Percentiles rank a stretch among this genome's conserved stretches.
phyloP scores from a whole-genome alignment of 1,140 invertebrate genomes.

The Drosophila leontia region DNA sequence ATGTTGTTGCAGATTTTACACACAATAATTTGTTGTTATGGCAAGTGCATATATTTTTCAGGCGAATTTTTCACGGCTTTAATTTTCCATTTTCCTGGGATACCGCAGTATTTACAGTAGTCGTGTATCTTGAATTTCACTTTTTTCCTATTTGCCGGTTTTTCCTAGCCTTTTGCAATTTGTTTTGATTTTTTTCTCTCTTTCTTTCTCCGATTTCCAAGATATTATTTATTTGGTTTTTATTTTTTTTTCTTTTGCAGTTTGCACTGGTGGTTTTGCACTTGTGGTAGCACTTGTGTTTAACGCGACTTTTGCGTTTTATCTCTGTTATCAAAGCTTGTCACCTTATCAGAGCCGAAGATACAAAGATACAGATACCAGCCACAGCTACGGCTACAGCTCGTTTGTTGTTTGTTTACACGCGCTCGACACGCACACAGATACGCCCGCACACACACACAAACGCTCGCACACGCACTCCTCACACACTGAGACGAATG shows the following conservation, averaged over 20 bases:
- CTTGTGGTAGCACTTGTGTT: slow-evolving; percentile 46
- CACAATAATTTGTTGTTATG: slow-evolving; percentile 28
- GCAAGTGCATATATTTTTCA: slow-evolving; percentile 12
- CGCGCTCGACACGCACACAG: slow-evolving; percentile 27
- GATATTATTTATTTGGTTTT: slow-evolving; percentile 1
- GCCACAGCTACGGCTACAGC: slow-evolving; percentile 12
- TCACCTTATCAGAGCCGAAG: slow-evolving; percentile 56
- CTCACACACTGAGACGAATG: slow-evolving; percentile 17
- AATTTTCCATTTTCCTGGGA: slow-evolving; percentile 21
- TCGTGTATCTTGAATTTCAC: slow-evolving; percentile 43
- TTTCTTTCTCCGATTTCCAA: slow-evolving; percentile 1
- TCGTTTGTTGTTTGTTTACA: slow-evolving; percentile 45
- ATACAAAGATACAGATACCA: slow-evolving; percentile 27
- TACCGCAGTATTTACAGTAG: slow-evolving; percentile 39
- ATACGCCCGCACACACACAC: slow-evolving; percentile 16
- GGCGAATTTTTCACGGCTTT: slow-evolving; percentile 28
- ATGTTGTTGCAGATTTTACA: slow-evolving; percentile 6
- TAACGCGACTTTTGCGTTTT: slow-evolving; percentile 24
- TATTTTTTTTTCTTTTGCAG: slow-evolving; percentile 7
- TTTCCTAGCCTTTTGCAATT: slow-evolving; percentile 18
- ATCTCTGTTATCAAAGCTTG: slow-evolving; percentile 44
- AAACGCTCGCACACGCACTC: slow-evolving; percentile 12
- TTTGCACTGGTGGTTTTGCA: slow-evolving; percentile 18
- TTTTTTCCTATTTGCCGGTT: slow-evolving; percentile 27
- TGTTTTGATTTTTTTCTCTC: slow-evolving; percentile 27